Base-by-base conservation (phyloP, 2,888 invertebrate species). In the Petrolisthes manimaculis region DNA sequence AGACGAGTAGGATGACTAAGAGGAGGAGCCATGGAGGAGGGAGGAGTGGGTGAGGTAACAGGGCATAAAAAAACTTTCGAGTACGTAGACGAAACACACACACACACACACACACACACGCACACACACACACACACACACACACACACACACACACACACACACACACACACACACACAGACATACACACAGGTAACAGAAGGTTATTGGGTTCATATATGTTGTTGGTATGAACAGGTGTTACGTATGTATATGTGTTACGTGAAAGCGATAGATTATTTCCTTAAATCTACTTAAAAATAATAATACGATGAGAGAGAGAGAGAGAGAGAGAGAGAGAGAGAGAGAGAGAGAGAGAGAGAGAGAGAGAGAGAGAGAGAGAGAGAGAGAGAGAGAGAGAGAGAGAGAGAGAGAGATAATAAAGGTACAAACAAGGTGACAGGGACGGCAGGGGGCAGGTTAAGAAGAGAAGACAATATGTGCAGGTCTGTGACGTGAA, bases 291-390 rank as follows among this genome's bases (percentile, higher is more conserved):
- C 37, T 37, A 37, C 2, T 37, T 37, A 37, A 37, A 37, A 0
- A 37, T 0, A 37, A 37, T 37, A 37, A 37, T 37, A 37, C 37
- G 2, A 37, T 5, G 37, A 75, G 77, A 24, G 75, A 75, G 75
- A 75, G 75, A 75, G 75, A 75, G 75, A 75, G 75, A 75, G 75
- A 75, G 75, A 75, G 75, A 75, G 75, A 75, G 75, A 75, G 75
- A 75, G 75, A 75, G 75, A 75, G 75, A 75, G 75, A 75, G 75
- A 75, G 75, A 75, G 75, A 75, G 75, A 75, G 75, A 75, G 24
- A 75, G 75, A 75, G 37, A 37, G 51, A 78, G 24, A 54, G 12
- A 14, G 5, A 14, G 53, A 53, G 53, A 51, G 56, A 79, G 79
- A 55, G 55, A 55, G 55, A 79, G n/a, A 21, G 21, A 75, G 21